Base-by-base conservation (phyloP, 2,888 invertebrate species). In the Sussaba pulchella region DNA sequence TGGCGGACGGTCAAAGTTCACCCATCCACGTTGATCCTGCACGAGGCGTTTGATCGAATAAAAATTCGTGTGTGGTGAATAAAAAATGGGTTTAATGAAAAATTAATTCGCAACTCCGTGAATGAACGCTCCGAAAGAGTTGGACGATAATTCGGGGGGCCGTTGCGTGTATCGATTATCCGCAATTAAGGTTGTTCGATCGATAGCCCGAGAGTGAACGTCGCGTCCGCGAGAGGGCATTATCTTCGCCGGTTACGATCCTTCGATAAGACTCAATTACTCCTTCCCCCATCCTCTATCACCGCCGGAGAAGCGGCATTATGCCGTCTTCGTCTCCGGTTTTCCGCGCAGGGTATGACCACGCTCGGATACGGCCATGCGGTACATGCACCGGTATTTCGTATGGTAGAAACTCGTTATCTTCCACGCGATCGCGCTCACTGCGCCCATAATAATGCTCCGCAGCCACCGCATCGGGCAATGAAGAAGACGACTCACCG, bases 181-280 rank as follows among this genome's bases (percentile, higher is more conserved):
- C 47, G 71, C 78, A 80, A 84, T 83, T 80, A 82, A 75, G 66
- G 64, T 76, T 36, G 77, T 24, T 57, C 54, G 73, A 82, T 81
- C 69, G 61, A 61, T 41, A 69, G 64, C 45, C 61, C 63, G 50
- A 19, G 43, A 63, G 39, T 57, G 67, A 26, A 21, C 21, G 17
- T 10, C 43, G 26, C 10, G 19, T 43, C 5, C n/a, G 21, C 21
- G 41, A 41, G 45, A 43, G n/a, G 26, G 21, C 41, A 70, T 80
- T 76, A 81, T 72, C 67, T 82, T n/a, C n/a, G n/a, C 79, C 31
- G 54, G 64, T 78, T 83, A 67, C 82, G 81, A 71, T 71, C 61
- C 45, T 71, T 26, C 73, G 82, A 83, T 84, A 83, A 84, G 79
- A 83, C 82, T 83, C 83, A 83, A 84, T 84, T 84, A 82, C 72